A percentile compares a stretch with the other conserved stretches of the same genome.
These are phyloP conservation scores for Montipora capitata DNA, from an alignment of 92 coral and sea anemone species.

Conservation along the genomic window DNA sequence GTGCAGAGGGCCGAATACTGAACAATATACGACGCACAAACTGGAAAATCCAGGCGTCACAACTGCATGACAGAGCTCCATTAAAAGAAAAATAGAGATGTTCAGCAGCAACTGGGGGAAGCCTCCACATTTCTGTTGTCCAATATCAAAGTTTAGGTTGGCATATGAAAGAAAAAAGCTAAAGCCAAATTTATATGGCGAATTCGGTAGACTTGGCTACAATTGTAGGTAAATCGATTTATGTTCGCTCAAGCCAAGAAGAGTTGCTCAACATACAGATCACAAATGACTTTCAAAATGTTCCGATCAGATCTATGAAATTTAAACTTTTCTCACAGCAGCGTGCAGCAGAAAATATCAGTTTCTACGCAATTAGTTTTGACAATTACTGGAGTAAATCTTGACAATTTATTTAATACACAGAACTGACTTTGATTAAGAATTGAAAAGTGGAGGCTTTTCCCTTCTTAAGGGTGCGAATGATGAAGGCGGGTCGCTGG, in stretches of 20 bases:
- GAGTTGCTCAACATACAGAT: not conserved
- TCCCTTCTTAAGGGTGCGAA: not conserved
- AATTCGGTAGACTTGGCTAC: no score
- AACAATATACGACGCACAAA: not conserved
- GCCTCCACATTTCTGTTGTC: not conserved
- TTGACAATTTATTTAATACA: no score
- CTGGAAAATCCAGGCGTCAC: not conserved
- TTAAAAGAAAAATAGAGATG: no score
- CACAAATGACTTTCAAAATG: not conserved
- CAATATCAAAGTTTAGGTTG: conserved; percentile 10
- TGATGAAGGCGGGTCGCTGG: no score
- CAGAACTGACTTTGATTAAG: no score
- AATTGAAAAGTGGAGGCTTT: not conserved
- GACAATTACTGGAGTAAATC: no score
- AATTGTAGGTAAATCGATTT: not conserved
- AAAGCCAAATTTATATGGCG: not conserved
- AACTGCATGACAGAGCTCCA: not conserved
- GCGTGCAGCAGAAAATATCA: not conserved
- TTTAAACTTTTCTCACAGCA: no score
- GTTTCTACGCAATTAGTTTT: no score
- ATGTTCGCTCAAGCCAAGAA: not conserved
- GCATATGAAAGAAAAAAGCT: not conserved
- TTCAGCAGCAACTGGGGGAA: no score
- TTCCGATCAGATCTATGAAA: no score
- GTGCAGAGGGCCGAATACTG: not conserved